phyloP scores from a whole-genome alignment of 2,113 vertebrate species.

The Ivindomyrus marchei region DNA sequence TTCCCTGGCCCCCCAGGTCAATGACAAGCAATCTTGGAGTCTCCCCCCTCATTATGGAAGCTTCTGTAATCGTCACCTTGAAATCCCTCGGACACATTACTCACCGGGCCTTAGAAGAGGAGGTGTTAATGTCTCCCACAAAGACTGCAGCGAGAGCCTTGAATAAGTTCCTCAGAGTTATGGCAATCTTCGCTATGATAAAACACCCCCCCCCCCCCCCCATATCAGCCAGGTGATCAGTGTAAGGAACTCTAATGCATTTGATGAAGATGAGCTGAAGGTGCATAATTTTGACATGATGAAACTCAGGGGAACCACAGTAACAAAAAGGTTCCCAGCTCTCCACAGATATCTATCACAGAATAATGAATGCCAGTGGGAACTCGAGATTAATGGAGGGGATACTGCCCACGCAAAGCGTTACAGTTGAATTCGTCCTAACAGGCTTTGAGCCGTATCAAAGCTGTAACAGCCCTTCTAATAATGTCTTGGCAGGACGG shows the following conservation, averaged over 20 bases:
- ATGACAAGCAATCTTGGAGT: background rate
- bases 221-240: background rate
- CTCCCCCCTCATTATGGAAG: background rate
- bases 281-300: background rate
- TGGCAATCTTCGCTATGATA: background rate
- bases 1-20: background rate
- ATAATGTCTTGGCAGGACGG: background rate
- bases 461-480: background rate
- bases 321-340: background rate
- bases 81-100: background rate
- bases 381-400: background rate
- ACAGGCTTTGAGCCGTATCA: background rate
- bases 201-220: background rate
- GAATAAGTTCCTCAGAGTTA: background rate
- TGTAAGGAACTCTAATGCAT: background rate
- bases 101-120: background rate
- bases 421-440: background rate
- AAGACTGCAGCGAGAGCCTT: background rate
- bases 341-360: background rate
- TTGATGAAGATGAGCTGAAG: background rate
- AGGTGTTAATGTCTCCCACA: background rate
- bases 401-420: background rate
- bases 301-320: background rate
- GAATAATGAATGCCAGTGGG: constrained; percentile 1
- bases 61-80: background rate